Percentiles rank a stretch among this genome's conserved stretches.
Conservation (phyloP, 2,797 vertebrate species). For the Ispidina lecontei region DNA sequence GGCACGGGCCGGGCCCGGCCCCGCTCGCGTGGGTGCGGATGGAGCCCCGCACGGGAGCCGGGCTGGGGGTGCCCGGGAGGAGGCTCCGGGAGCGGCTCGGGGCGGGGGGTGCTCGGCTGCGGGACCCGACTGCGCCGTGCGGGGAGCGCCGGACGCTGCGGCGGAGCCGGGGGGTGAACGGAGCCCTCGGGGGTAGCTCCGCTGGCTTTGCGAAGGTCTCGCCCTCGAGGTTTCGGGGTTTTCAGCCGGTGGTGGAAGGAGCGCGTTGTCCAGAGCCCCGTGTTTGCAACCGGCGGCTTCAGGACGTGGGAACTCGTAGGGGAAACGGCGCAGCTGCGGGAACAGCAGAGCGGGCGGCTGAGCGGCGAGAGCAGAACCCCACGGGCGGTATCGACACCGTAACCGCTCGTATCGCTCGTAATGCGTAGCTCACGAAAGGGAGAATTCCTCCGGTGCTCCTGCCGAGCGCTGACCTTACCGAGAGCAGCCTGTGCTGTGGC, state of each 20-base stretch:
- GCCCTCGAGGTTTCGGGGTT: neutral
- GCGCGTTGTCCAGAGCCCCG: accelerated
- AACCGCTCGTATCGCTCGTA: too few species aligned
- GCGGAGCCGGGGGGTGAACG: too few species aligned
- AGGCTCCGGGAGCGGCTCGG: neutral
- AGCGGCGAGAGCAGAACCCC: accelerated
- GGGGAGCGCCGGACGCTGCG: too few species aligned
- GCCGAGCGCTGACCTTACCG: neutral
- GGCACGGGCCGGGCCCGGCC: neutral
- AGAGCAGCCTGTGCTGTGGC: too few species aligned
- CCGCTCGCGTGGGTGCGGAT: neutral
- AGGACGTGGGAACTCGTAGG: accelerated
- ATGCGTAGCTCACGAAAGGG: neutral
- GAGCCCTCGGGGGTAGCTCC: too few species aligned
- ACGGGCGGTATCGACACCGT: accelerated
- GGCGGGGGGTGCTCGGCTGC: neutral
- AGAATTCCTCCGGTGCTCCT: accelerated
- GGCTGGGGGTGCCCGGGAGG: neutral
- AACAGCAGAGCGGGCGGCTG: neutral
- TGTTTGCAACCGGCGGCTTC: accelerated
- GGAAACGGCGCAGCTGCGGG: too few species aligned
- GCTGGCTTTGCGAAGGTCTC: accelerated
- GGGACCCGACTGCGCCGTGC: neutral
- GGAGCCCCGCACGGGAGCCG: neutral
- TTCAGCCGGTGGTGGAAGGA: neutral